Evolutionary conservation across 1,140 invertebrate species (phyloP).

Genomic region (Globodera rostochiensis): DNA sequence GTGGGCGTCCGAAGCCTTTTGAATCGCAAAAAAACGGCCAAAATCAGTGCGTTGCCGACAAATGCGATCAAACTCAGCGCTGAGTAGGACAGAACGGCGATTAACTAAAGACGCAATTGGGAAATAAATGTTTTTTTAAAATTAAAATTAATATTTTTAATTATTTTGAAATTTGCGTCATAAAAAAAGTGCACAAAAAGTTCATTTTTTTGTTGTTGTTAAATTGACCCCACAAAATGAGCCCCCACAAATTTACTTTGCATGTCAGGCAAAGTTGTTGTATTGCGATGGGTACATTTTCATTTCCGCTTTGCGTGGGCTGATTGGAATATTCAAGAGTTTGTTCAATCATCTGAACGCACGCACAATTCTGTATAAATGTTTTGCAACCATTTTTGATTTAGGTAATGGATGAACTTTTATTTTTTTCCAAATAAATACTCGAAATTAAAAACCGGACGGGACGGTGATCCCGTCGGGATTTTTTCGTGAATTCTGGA

Average conservation of each 20-base stretch:
- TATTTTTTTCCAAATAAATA: too few relatives aligned
- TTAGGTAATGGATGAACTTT: too few relatives aligned
- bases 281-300: background rate
- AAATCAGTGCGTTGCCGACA: conserved; percentile 59
- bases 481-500: too few relatives aligned
- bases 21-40: conserved; percentile 63
- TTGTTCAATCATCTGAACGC: background rate
- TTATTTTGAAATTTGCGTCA: background rate
- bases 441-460: too few relatives aligned
- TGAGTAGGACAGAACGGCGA: conserved; percentile 60
- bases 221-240: background rate
- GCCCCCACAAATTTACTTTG: background rate
- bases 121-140: too few relatives aligned
- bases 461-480: too few relatives aligned
- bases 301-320: background rate
- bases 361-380: background rate
- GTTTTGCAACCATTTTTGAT: too few relatives aligned
- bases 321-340: background rate
- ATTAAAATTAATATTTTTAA: too few relatives aligned
- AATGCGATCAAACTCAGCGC: conserved; percentile 57
- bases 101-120: conserved; percentile 39
- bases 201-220: background rate
- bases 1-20: conserved; percentile 59
- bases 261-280: background rate
- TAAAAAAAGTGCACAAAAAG: background rate